Evolutionary conservation across 1,140 invertebrate species (phyloP).

Genomic region (Bombyx mandarina): DNA sequence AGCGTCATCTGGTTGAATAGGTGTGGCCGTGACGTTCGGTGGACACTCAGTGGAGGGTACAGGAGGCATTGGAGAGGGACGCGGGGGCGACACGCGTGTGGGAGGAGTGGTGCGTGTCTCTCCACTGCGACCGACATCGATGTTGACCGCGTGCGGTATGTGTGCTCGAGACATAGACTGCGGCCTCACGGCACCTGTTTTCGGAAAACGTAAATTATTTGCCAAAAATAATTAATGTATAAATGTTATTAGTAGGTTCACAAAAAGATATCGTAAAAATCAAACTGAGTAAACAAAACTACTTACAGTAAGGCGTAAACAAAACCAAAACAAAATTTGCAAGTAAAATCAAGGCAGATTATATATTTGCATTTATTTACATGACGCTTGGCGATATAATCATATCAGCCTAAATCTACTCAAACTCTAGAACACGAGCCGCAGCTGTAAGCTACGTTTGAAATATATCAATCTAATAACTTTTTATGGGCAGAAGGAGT

Average conservation of each 20-base stretch:
- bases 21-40: slow-evolving; percentile 72
- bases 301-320: not conserved
- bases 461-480: too few relatives aligned
- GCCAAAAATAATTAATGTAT: too few relatives aligned
- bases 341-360: slow-evolving; percentile 2
- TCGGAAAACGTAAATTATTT: too few relatives aligned
- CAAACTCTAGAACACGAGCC: not conserved
- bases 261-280: not conserved
- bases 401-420: not conserved
- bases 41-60: slow-evolving; percentile 77
- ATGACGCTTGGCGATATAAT: slow-evolving; percentile 4
- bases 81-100: slow-evolving; percentile 47
- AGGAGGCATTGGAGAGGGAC: slow-evolving; percentile 36
- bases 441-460: too few relatives aligned
- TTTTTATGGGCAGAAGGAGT: too few relatives aligned
- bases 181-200: slow-evolving; percentile 77
- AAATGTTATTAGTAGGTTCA: not conserved
- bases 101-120: slow-evolving; percentile 58
- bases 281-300: not conserved
- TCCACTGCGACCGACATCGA: slow-evolving; percentile 37
- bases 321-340: slow-evolving; percentile 1
- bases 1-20: slow-evolving; percentile 73
- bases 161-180: slow-evolving; percentile 77
- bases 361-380: slow-evolving; percentile 8
- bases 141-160: slow-evolving; percentile 64